A percentile compares a stretch with the other conserved stretches of the same genome.
These are phyloP conservation scores for Numenius arquata DNA, from an alignment of 2,113 vertebrate species.

Conservation along the genomic window DNA sequence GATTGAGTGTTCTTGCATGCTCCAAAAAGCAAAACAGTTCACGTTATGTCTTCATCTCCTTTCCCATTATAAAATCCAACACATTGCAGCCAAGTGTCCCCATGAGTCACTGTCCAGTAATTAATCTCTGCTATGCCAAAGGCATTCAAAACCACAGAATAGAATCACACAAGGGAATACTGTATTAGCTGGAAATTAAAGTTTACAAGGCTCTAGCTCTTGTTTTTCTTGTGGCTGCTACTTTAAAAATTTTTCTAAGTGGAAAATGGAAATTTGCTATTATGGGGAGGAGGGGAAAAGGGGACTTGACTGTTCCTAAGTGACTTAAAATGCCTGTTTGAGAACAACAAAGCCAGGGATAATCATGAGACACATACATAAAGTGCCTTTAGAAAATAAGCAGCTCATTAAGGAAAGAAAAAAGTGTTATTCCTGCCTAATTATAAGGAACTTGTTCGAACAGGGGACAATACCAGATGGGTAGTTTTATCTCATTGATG, in stretches of 20 bases:
- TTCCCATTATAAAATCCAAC: not conserved
- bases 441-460: not conserved
- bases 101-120: not conserved
- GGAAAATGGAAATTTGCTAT: not conserved
- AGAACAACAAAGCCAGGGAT: not conserved
- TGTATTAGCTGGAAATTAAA: slow-evolving; percentile 11
- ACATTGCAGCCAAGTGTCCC: not conserved
- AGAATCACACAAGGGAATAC: not conserved
- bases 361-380: not conserved
- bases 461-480: not conserved
- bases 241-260: not conserved
- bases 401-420: not conserved
- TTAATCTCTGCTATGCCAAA: not conserved
- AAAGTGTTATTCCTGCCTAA: not conserved
- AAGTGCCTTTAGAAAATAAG: not conserved
- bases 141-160: not conserved
- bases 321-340: not conserved
- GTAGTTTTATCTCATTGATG: not conserved
- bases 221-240: not conserved
- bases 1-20: not conserved
- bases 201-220: not conserved
- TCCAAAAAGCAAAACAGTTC: not conserved
- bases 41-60: not conserved
- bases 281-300: not conserved
- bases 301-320: not conserved